Evolutionary conservation across 1,140 invertebrate species (phyloP).

Genomic region (Conopomorpha cramerella): DNA sequence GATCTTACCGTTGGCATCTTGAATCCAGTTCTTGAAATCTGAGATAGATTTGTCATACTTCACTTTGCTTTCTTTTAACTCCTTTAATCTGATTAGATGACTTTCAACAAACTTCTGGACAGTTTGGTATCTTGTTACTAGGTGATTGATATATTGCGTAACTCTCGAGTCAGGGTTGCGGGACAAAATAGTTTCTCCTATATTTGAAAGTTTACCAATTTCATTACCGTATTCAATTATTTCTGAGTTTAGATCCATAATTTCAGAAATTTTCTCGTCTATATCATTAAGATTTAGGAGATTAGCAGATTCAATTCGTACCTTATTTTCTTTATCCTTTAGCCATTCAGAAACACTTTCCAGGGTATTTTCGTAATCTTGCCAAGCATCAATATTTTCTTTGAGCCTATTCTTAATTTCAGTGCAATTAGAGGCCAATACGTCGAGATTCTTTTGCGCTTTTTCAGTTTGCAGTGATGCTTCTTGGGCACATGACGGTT

Average conservation of each 20-base stretch:
- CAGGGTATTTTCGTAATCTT: constrained; percentile 76
- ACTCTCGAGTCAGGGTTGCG: constrained; percentile 82
- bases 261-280: constrained; percentile 72
- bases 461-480: constrained; percentile 68
- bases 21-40: constrained; percentile 80
- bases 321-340: constrained; percentile 82
- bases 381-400: constrained; percentile 77
- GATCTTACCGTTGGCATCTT: constrained; percentile 73
- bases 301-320: constrained; percentile 73
- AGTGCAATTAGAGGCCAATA: constrained; percentile 67
- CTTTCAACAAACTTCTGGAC: constrained; percentile 72
- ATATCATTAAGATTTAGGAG: constrained; percentile 73
- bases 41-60: constrained; percentile 70
- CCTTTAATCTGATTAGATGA: constrained; percentile 71
- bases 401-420: constrained; percentile 73
- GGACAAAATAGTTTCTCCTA: constrained; percentile 74
- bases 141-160: constrained; percentile 77
- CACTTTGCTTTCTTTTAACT: constrained; percentile 68
- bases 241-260: constrained; percentile 66
- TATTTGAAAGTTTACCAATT: constrained; percentile 67
- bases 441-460: constrained; percentile 69
- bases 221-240: constrained; percentile 68
- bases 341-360: constrained; percentile 83
- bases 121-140: constrained; percentile 76
- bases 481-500: constrained; percentile 67